Base-by-base conservation (phyloP, 2,888 invertebrate species). In the Zeuzera pyrina region DNA sequence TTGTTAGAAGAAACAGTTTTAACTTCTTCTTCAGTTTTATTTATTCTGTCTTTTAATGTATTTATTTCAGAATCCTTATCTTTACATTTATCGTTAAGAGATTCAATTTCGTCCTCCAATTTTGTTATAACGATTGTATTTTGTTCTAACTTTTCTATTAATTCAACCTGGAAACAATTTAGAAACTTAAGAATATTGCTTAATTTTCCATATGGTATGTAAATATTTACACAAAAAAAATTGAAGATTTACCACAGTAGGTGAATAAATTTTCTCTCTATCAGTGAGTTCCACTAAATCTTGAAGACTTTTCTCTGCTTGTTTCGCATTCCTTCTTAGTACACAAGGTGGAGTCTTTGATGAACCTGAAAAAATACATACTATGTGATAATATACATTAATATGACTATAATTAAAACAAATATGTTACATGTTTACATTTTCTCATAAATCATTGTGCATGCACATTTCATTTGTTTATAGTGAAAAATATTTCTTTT, bases 201-300 rank as follows among this genome's bases (percentile, higher is more conserved):
- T n/a, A n/a, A n/a, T n/a, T n/a, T n/a, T n/a, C n/a, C n/a, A n/a
- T n/a, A n/a, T n/a, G n/a, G n/a, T n/a, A n/a, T n/a, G n/a, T n/a
- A n/a, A n/a, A n/a, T n/a, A n/a, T n/a, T n/a, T n/a, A n/a, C n/a
- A n/a, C n/a, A n/a, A n/a, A n/a, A n/a, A n/a, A n/a, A n/a, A n/a
- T n/a, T n/a, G n/a, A n/a, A 21, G 14, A 42, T 62, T 65, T 56
- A 84, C 84, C 45, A 83, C 74, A 31, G 59, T 62, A 10, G 77
- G 73, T 3, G 67, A 44, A 36, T 78, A 67, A 31, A 87, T 78
- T 37, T 86, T 88, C 56, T 90, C 90, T 40, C 87, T 62, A 31
- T 83, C 78, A 1, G 89, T 87, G 38, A 87, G 81, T 45, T 87
- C 86, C 31, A 81, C 64, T 10, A 90, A 66, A 34, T 86, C 85